Evolutionary conservation across 2,888 invertebrate genomes (phyloP).

Genomic region (Deroplatys truncata): DNA sequence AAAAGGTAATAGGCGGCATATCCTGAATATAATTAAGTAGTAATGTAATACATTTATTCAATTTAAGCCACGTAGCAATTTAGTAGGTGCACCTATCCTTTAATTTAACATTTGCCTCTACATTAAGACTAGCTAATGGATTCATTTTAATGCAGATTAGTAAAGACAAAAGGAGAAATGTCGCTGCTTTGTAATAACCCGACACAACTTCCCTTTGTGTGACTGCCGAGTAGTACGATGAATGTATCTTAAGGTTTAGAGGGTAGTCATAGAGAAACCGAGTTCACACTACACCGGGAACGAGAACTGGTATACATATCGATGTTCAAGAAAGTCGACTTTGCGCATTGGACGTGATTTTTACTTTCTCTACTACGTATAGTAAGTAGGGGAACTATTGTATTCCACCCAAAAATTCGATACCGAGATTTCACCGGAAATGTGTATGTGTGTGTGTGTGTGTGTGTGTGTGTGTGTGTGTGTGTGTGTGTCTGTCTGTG

Average conservation of each 20-base stretch:
- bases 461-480: no score
- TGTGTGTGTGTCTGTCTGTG: no score
- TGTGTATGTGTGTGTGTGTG: no score
- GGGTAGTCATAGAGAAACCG: not conserved
- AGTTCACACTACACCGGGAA: no score
- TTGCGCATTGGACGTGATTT: no score
- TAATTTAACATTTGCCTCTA: not conserved
- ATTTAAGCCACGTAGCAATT: not conserved
- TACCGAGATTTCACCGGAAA: no score
- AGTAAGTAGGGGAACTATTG: no score
- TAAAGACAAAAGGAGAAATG: not conserved
- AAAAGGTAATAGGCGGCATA: not conserved
- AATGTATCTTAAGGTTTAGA: not conserved
- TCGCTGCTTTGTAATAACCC: not conserved
- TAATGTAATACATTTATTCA: not conserved
- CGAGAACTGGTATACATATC: no score
- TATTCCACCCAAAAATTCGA: no score
- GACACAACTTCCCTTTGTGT: not conserved
- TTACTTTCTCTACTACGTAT: no score
- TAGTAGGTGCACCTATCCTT: not conserved
- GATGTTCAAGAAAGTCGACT: no score
- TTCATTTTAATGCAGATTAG: not conserved
- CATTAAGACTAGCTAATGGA: not conserved
- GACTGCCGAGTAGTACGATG: not conserved
- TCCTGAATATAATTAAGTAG: not conserved